Evolutionary conservation across 2,888 invertebrate species (phyloP).

Genomic region (Agonopterix subpropinquella): DNA sequence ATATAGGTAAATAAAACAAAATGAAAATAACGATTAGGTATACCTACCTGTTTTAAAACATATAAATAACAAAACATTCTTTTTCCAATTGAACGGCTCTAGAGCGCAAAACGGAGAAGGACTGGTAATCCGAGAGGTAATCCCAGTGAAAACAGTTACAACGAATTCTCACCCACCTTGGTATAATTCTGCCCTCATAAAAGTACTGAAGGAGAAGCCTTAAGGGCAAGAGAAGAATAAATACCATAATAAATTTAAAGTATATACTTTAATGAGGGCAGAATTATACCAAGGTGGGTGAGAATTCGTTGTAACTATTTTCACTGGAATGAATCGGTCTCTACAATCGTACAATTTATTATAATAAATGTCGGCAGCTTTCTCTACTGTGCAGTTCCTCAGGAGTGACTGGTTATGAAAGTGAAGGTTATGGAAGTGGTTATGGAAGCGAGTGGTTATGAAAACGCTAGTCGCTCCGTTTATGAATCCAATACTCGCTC

Average conservation of each 20-base stretch:
- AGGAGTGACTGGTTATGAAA: background rate
- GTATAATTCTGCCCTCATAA: too few relatives aligned
- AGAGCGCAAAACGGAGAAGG: background rate
- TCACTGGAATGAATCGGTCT: conserved; percentile 5
- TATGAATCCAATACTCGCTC: too few relatives aligned
- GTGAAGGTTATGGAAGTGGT: too few relatives aligned
- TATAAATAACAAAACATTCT: conserved; percentile 1
- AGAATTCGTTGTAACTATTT: background rate
- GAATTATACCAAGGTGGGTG: too few relatives aligned
- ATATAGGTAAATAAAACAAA: too few relatives aligned
- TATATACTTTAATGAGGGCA: conserved; percentile 13
- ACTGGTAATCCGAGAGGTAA: conserved; percentile 4
- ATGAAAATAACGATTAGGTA: too few relatives aligned
- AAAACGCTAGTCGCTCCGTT: too few relatives aligned
- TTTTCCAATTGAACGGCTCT: background rate
- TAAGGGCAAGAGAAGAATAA: too few relatives aligned
- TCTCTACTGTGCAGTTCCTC: background rate
- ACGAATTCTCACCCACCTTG: conserved; percentile 9
- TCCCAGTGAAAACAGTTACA: conserved; percentile 6
- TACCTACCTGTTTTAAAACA: too few relatives aligned
- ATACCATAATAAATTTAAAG: conserved; percentile 8
- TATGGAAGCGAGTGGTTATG: too few relatives aligned
- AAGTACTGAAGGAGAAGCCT: too few relatives aligned
- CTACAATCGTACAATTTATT: conserved; percentile 1
- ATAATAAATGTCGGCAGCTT: conserved; percentile 5